These are phyloP conservation scores for Lasioglossum oenotherae DNA, from an alignment of 2,888 invertebrate species.

Conservation along the genomic window DNA sequence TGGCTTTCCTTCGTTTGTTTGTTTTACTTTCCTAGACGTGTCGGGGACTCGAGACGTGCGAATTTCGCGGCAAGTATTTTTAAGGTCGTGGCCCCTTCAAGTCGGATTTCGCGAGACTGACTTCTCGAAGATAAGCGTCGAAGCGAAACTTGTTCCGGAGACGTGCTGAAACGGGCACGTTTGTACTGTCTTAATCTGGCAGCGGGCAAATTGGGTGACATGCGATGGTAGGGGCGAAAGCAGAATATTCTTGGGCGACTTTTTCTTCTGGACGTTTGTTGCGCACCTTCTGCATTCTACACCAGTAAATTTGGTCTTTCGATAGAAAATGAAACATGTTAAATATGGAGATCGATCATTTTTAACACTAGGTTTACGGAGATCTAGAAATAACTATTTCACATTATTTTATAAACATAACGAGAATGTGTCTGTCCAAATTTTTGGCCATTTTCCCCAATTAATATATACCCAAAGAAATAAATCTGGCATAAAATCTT, in stretches of 20 bases:
- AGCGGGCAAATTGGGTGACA: conserved; percentile 36
- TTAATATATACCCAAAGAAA: no score
- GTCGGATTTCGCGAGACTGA: conserved; percentile 22
- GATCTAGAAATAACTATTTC: no score
- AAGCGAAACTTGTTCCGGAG: conserved; percentile 29
- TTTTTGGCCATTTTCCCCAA: no score
- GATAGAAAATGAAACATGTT: neutral
- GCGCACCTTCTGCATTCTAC: neutral
- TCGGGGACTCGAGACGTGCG: conserved; percentile 34
- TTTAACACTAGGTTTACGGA: no score
- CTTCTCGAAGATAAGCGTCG: conserved; percentile 41
- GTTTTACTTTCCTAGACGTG: conserved; percentile 25
- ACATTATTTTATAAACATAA: no score
- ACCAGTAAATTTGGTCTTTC: neutral
- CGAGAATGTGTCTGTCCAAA: no score
- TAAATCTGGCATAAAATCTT: no score
- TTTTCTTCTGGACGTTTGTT: neutral
- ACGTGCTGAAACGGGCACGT: conserved; percentile 24
- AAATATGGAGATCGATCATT: no score
- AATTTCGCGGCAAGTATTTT: conserved; percentile 50
- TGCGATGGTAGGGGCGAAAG: conserved; percentile 8
- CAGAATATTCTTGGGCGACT: neutral
- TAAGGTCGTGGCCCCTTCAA: conserved; percentile 42
- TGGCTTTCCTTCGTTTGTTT: neutral
- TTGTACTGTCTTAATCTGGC: conserved; percentile 33